A percentile compares a stretch with the other conserved stretches of the same genome.
These are phyloP conservation scores for Neodiprion lecontei DNA, from an alignment of 1,140 invertebrate species.

Conservation along the genomic window DNA sequence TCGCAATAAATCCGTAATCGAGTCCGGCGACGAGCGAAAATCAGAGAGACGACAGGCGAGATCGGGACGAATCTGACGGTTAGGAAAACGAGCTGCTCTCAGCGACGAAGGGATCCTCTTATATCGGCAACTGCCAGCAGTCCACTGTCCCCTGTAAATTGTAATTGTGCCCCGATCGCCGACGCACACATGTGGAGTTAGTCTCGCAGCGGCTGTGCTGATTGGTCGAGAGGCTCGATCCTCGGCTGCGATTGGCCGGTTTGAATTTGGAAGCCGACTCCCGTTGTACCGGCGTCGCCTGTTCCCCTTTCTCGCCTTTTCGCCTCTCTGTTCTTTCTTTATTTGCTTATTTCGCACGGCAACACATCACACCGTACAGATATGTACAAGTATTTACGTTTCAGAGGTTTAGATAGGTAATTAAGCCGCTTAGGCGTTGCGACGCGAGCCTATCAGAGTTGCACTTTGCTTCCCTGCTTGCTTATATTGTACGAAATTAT, in stretches of 20 bases:
- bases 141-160: background rate
- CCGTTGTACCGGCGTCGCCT: background rate
- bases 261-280: conserved; percentile 2
- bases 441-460: no score
- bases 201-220: background rate
- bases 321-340: background rate
- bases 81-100: background rate
- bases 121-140: conserved; percentile 2
- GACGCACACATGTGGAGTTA: background rate
- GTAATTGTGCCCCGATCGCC: background rate
- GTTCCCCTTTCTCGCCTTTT: background rate
- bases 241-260: background rate
- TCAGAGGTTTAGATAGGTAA: no score
- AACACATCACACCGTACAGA: no score
- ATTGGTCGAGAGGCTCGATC: background rate
- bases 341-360: background rate
- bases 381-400: no score
- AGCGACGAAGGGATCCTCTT: background rate
- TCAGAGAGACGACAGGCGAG: background rate
- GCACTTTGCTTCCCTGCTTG: no score
- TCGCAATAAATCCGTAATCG: background rate
- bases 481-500: background rate
- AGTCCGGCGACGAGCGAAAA: background rate
- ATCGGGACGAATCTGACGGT: background rate
- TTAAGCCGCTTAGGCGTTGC: no score